Percentiles rank a stretch among this genome's conserved stretches.
These are phyloP conservation scores for Eupithecia dodoneata DNA, from an alignment of 2,888 invertebrate species.

Conservation along the genomic window DNA sequence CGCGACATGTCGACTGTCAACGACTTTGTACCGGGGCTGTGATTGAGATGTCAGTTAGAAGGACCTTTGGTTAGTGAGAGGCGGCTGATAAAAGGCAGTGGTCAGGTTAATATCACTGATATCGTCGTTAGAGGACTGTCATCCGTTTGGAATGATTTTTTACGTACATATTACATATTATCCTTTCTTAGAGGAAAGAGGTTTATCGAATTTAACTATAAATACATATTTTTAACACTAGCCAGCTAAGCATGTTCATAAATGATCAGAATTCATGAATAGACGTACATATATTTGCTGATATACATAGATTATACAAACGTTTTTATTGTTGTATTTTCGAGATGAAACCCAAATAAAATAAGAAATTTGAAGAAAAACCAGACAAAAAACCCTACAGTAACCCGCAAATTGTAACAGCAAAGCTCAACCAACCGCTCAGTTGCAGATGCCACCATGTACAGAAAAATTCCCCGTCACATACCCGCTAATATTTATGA, in stretches of 20 bases:
- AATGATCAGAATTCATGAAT: too few relatives aligned
- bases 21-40: conserved; percentile 24
- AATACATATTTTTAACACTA: too few relatives aligned
- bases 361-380: neutral
- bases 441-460: neutral
- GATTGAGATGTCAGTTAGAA: conserved; percentile 24
- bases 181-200: neutral
- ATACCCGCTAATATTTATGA: conserved; percentile 19
- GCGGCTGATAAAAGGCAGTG: neutral
- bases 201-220: neutral
- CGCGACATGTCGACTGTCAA: conserved; percentile 47
- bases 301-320: too few relatives aligned
- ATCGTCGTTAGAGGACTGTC: neutral
- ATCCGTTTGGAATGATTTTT: neutral
- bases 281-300: too few relatives aligned
- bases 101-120: neutral
- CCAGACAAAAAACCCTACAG: neutral
- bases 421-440: neutral
- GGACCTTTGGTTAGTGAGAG: conserved; percentile 1
- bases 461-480: neutral
- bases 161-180: neutral
- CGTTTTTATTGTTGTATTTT: neutral
- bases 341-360: neutral
- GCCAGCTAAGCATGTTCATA: too few relatives aligned
- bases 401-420: neutral